A percentile compares a stretch with the other conserved stretches of the same genome.
These are phyloP conservation scores for Lasioglossum malachurum DNA, from an alignment of 2,888 invertebrate genomes.

Conservation along the genomic window DNA sequence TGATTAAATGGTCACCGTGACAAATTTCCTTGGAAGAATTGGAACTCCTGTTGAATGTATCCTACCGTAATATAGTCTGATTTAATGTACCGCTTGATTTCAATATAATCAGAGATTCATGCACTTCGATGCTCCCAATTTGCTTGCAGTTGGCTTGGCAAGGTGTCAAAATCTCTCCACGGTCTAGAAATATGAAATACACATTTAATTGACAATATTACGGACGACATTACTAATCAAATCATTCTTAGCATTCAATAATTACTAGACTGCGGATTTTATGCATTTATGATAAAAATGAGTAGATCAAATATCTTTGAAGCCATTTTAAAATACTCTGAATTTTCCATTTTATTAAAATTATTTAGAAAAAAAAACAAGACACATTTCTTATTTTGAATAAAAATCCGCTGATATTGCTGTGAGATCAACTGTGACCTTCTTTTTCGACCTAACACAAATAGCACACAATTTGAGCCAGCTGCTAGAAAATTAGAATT, in stretches of 20 bases:
- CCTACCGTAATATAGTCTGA: background rate
- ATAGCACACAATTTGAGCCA: background rate
- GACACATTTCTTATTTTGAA: background rate
- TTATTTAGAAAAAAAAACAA: background rate
- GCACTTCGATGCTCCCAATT: conserved; percentile 3
- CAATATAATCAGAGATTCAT: conserved; percentile 6
- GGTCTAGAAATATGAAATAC: conserved; percentile 5
- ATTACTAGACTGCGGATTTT: background rate
- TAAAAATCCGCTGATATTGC: background rate
- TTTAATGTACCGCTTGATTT: conserved; percentile 7
- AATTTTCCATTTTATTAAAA: background rate
- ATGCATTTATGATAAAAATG: background rate
- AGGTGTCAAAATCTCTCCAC: background rate
- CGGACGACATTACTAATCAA: background rate
- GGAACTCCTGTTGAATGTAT: conserved; percentile 6
- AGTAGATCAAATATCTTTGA: background rate
- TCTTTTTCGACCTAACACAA: background rate
- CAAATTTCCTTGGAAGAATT: background rate
- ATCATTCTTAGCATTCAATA: background rate
- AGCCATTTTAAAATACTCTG: background rate
- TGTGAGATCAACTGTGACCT: background rate
- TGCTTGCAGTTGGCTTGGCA: background rate
- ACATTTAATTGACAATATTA: background rate
- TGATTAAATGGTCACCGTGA: background rate
- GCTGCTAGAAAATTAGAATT: background rate